phyloP scores from a whole-genome alignment of 2,113 vertebrate species.

The Oxygymnocypris stewartii region DNA sequence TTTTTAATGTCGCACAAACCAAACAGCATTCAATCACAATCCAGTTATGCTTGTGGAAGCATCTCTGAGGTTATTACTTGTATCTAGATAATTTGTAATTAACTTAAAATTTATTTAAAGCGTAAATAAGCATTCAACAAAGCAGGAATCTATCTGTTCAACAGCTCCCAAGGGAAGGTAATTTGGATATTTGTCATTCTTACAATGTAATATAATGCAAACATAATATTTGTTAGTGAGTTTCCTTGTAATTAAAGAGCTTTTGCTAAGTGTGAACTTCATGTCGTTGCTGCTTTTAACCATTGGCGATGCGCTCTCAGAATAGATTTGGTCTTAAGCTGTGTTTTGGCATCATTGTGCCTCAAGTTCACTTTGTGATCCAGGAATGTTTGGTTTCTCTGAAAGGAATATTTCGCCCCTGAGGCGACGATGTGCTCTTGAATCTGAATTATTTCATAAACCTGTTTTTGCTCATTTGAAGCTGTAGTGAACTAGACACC shows the following conservation, averaged over 20 bases:
- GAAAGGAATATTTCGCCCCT: conserved; percentile 6
- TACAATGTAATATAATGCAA: background rate
- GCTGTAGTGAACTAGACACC: conserved; percentile 27
- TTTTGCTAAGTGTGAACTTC: background rate
- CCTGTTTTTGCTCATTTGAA: conserved; percentile 4
- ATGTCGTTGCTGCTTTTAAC: background rate
- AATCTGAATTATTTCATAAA: conserved; percentile 24
- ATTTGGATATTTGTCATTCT: background rate
- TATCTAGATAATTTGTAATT: conserved; percentile 17
- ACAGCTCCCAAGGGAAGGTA: background rate
- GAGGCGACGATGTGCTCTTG: background rate
- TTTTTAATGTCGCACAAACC: conserved; percentile 20
- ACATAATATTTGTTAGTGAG: background rate
- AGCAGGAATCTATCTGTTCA: background rate
- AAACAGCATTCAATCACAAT: conserved; percentile 13
- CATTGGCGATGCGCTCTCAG: background rate
- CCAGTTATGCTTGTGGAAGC: conserved; percentile 4
- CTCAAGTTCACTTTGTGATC: background rate
- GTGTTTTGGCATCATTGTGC: background rate
- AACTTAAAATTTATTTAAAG: conserved; percentile 28
- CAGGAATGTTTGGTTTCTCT: conserved; percentile 8
- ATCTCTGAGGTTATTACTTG: conserved; percentile 9
- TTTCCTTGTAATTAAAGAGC: background rate
- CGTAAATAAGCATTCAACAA: background rate
- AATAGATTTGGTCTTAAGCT: conserved; percentile 3